Evolutionary conservation across 2,797 vertebrate species (phyloP), one percentile per base, ranked within the genome.

Genomic region (Clamator glandarius): DNA sequence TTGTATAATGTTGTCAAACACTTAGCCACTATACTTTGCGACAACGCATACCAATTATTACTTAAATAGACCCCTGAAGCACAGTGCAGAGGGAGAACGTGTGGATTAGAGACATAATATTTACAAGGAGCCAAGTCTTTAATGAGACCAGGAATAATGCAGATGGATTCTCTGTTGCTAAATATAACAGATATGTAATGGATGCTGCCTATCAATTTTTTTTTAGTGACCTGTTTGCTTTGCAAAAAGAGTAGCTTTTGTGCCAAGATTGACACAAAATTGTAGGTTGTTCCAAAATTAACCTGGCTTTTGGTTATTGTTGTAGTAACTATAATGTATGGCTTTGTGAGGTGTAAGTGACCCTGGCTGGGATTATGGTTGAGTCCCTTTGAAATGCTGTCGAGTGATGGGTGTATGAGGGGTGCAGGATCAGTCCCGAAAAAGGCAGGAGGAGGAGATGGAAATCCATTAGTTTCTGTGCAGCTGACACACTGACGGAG

Each of bases 11-110:
- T 92, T 96, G 94, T 95, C 90, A 94, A 90, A 96, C 89, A 91
- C 69, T 83, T 87, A 78, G 75, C 59, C 89, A 2, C 87, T 58
- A 17, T 93, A 80, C 83, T 67, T 90, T 94, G 89, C 70, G 15
- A 44, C 75, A 62, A 46, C 35, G 15, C 61, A 54, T 59, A 75
- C 55, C 92, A 93, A 29, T 95, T 93, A 93, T 92, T 94, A 12
- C 87, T 95, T 92, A 93, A 96, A 64, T 25, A 96, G 96, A 90
- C 73, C 91, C 93, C 87, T 87, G 87, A 91, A 96, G 89, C 89
- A 81, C 50, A 29, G 81, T 5, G 0, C 6, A 2, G 68, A 96
- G 90, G 89, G 94, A 88, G 84, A 93, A 86, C 8, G 80, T 84
- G 81, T 88, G 79, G 87, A 93, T 86, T 92, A 48, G 78, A 95